Percentiles rank a stretch among this genome's conserved stretches.
Evolutionary conservation across 2,797 vertebrate genomes (phyloP).

Genomic region (Odontamblyopus rebecca): DNA sequence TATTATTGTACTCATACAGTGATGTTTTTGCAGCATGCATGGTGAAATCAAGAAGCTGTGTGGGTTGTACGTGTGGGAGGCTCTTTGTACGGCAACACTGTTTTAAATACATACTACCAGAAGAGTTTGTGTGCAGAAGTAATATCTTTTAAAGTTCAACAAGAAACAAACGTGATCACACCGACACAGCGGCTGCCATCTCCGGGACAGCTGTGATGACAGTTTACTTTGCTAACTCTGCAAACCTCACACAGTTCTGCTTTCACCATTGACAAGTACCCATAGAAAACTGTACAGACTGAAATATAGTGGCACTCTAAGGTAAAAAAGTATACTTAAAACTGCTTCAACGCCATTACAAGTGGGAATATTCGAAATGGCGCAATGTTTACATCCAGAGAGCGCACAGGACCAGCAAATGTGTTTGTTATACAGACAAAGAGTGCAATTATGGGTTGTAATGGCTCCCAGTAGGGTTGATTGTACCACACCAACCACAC

Average conservation of each 20-base stretch:
- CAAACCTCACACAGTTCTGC: constrained; percentile 1
- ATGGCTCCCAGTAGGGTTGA: constrained; percentile 18
- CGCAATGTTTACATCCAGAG: constrained; percentile 6
- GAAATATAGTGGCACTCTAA: neutral
- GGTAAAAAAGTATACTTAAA: neutral
- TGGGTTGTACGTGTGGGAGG: constrained; percentile 13
- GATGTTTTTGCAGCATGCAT: constrained; percentile 3
- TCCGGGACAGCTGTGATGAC: neutral
- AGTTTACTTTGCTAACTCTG: neutral
- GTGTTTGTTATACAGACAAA: constrained; percentile 21
- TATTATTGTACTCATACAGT: neutral
- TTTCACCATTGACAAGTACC: neutral
- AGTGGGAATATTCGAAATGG: constrained; percentile 2
- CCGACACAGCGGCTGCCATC: constrained; percentile 1
- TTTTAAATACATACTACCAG: neutral
- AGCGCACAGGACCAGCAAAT: neutral
- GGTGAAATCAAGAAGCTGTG: constrained; percentile 13
- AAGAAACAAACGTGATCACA: neutral
- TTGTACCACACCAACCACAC: constrained; percentile 1
- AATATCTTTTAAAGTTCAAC: neutral
- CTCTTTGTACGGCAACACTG: neutral
- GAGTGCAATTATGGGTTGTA: constrained; percentile 21
- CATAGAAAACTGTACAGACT: neutral
- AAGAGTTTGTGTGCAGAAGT: neutral
- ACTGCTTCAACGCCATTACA: neutral